Conservation (phyloP, 2,113 vertebrate species). For the Microcebus jonahi region DNA sequence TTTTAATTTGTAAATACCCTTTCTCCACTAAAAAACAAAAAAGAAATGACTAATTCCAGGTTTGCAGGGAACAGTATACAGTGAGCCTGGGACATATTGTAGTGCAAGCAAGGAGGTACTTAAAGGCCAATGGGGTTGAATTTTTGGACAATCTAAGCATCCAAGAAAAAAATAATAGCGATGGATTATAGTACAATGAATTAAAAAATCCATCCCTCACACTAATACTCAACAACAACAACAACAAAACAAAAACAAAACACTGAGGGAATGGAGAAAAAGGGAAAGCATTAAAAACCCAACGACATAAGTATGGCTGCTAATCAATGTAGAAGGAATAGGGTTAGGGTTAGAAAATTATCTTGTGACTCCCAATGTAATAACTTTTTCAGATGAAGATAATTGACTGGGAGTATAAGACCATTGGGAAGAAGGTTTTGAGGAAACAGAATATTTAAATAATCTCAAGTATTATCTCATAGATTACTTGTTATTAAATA, state of each 20-base stretch:
- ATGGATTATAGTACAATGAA: neutral
- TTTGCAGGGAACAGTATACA: neutral
- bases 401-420: neutral
- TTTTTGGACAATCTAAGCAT: neutral
- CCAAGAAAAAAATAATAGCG: neutral
- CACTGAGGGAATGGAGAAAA: neutral
- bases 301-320: neutral
- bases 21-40: neutral
- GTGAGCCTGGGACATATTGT: neutral
- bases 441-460: neutral
- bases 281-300: neutral
- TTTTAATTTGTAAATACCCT: neutral
- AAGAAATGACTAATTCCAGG: neutral
- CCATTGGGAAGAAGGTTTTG: neutral
- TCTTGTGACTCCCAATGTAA: neutral
- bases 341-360: neutral
- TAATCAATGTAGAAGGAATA: neutral
- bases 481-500: neutral
- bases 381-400: neutral
- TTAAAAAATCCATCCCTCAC: neutral
- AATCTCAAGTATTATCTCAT: neutral
- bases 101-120: neutral
- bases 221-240: neutral
- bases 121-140: neutral
- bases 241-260: neutral